phyloP scores from a whole-genome alignment of 1,140 invertebrate genomes.

The Macrocentrus cingulum region DNA sequence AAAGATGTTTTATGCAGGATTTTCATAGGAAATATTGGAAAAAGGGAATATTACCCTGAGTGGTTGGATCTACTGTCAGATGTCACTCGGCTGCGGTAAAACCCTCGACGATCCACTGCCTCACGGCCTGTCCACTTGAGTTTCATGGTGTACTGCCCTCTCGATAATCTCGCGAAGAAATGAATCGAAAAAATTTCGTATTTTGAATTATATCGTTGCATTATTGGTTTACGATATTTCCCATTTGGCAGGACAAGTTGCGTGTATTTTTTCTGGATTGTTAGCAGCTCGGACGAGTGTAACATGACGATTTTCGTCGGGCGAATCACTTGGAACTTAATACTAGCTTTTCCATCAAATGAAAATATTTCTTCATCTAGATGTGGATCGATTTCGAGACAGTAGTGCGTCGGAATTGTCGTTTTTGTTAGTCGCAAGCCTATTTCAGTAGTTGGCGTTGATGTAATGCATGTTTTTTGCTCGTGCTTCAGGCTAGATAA shows the following conservation, averaged over 20 bases:
- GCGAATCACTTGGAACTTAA: constrained; percentile 19
- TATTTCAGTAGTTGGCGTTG: too few relatives aligned
- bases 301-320: constrained; percentile 19
- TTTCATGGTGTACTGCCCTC: constrained; percentile 15
- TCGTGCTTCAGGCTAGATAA: too few relatives aligned
- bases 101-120: background rate
- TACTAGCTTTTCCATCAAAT: constrained; percentile 22
- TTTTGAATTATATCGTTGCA: background rate
- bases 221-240: constrained; percentile 1
- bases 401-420: constrained; percentile 19
- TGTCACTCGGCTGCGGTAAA: background rate
- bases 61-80: background rate
- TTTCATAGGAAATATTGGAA: background rate
- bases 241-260: constrained; percentile 9
- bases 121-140: constrained; percentile 6
- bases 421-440: constrained; percentile 24
- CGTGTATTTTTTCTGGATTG: constrained; percentile 13
- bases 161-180: constrained; percentile 12
- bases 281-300: constrained; percentile 21
- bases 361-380: constrained; percentile 23
- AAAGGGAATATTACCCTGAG: background rate
- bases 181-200: constrained; percentile 14
- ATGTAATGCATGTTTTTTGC: too few relatives aligned
- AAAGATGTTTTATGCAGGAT: background rate
- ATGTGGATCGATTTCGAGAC: constrained; percentile 18